Evolutionary conservation across 1,140 invertebrate genomes (phyloP).

Genomic region (Conus betulinus): DNA sequence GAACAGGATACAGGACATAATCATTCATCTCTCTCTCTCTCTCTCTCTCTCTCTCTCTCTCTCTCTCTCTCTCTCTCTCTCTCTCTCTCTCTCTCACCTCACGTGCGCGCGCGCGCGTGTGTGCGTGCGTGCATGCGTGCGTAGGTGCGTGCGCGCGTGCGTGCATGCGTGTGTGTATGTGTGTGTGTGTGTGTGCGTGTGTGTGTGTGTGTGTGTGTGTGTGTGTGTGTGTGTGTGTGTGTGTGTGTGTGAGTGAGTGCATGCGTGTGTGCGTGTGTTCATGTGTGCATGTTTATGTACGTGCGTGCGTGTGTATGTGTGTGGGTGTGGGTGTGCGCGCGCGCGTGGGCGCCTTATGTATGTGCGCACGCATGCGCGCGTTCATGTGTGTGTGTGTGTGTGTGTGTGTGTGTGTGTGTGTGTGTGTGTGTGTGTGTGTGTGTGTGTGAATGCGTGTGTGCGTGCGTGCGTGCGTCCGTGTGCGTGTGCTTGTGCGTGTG

Average conservation of each 20-base stretch:
- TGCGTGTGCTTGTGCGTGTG: slow-evolving; percentile 3
- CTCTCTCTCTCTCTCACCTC: not conserved
- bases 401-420: too few species aligned
- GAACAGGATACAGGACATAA: too few species aligned
- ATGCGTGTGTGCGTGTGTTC: not conserved
- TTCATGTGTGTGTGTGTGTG: too few species aligned
- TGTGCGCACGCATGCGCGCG: too few species aligned
- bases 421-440: not conserved
- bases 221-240: slow-evolving; percentile 6
- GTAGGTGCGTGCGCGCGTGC: not conserved
- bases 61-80: not conserved
- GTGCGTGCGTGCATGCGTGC: not conserved
- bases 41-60: not conserved
- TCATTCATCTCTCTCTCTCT: not conserved
- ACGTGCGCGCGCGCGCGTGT: not conserved
- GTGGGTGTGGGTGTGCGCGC: too few species aligned
- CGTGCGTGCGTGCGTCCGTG: not conserved
- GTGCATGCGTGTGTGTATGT: not conserved
- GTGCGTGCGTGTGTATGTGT: too few species aligned
- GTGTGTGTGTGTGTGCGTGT: slow-evolving; percentile 15
- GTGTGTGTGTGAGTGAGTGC: too few species aligned
- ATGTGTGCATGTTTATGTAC: not conserved
- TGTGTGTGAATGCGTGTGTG: not conserved
- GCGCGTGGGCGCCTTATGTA: not conserved
- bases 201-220: not conserved